A percentile compares a stretch with the other conserved stretches of the same genome.
phyloP scores from a whole-genome alignment of 2,888 invertebrate species.

The Julus scandinavius region DNA sequence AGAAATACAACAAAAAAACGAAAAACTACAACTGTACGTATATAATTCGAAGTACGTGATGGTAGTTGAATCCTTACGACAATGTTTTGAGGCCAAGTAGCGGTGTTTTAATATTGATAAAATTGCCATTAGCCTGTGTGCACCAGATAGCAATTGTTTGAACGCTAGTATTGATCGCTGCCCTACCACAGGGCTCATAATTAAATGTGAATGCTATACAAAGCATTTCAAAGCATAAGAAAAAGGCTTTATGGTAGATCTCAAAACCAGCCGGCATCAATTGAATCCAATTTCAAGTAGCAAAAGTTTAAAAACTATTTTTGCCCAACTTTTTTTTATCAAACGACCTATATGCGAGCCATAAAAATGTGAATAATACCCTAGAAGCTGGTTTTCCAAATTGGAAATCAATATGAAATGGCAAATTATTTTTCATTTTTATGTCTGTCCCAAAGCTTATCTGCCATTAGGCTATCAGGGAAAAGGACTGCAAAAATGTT shows the following conservation, averaged over 20 bases:
- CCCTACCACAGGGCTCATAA: background rate
- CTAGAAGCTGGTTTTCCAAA: background rate
- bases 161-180: background rate
- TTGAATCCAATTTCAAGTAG: background rate
- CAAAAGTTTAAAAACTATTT: background rate
- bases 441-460: background rate
- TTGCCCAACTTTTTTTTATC: background rate
- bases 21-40: background rate
- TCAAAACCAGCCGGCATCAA: background rate
- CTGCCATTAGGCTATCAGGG: background rate
- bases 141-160: background rate
- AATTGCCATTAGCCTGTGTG: background rate
- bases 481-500: too few species aligned
- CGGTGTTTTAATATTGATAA: background rate
- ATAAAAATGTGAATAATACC: background rate
- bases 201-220: background rate
- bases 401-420: background rate
- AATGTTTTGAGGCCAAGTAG: background rate
- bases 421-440: background rate
- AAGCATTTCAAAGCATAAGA: background rate
- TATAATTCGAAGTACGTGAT: background rate
- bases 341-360: background rate
- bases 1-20: background rate
- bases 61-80: background rate
- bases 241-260: background rate